phyloP scores from a whole-genome alignment of 2,797 vertebrate species.

The Bryconaethiops microstoma region DNA sequence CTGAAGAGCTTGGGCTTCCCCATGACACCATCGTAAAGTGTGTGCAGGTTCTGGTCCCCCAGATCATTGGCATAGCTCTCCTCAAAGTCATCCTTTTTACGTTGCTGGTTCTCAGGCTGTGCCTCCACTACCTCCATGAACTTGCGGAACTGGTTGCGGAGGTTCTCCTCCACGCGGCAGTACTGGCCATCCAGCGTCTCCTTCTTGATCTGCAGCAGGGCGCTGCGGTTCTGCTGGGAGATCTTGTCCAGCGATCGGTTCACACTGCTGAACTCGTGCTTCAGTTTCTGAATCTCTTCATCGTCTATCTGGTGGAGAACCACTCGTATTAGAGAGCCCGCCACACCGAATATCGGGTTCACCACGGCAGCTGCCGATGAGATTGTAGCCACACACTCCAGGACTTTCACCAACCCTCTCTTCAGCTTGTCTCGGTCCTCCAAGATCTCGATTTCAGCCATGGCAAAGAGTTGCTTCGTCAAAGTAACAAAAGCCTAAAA shows the following conservation, averaged over 20 bases:
- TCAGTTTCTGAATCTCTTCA: slow-evolving; percentile 78
- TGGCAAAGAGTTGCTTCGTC: slow-evolving; percentile 7
- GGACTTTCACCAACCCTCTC: slow-evolving; percentile 36
- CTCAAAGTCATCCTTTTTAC: slow-evolving; percentile 72
- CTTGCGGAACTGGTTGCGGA: slow-evolving; percentile 79
- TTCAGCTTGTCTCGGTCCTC: slow-evolving; percentile 55
- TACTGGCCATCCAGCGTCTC: slow-evolving; percentile 79
- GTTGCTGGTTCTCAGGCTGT: slow-evolving; percentile 56
- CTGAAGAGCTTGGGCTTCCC: slow-evolving; percentile 80
- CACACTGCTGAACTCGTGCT: slow-evolving; percentile 75
- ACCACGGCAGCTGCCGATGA: slow-evolving; percentile 80
- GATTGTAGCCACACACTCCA: slow-evolving; percentile 75
- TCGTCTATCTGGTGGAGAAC: slow-evolving; percentile 80
- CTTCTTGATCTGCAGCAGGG: slow-evolving; percentile 76
- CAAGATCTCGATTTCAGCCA: slow-evolving; percentile 52
- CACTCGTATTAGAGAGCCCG: slow-evolving; percentile 78
- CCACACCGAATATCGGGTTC: slow-evolving; percentile 82
- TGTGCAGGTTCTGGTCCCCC: slow-evolving; percentile 82
- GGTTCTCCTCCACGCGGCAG: slow-evolving; percentile 75
- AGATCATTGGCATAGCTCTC: slow-evolving; percentile 72
- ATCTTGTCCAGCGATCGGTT: slow-evolving; percentile 71
- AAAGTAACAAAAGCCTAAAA: background rate
- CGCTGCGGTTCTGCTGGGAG: slow-evolving; percentile 70
- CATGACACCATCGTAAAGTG: slow-evolving; percentile 79
- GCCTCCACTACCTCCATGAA: slow-evolving; percentile 80